Conservation (phyloP, 2,113 vertebrate genomes). For the Panurus biarmicus region DNA sequence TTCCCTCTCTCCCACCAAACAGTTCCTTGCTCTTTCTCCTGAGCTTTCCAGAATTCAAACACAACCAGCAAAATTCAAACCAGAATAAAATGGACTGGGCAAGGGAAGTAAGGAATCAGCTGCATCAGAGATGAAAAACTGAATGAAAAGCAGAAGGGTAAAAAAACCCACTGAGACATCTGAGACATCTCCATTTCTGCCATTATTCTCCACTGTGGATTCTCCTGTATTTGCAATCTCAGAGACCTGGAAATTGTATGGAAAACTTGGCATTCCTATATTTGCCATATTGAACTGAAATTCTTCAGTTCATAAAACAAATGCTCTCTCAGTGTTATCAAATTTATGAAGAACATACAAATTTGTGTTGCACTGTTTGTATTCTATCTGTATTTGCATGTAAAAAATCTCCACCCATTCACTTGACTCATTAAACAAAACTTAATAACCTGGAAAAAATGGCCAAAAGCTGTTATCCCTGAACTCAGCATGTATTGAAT, state of each 20-base stretch:
- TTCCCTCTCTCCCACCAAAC: not conserved
- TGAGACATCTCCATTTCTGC: not conserved
- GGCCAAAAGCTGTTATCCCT: not conserved
- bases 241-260: not conserved
- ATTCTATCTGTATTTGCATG: not conserved
- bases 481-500: not conserved
- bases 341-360: not conserved
- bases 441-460: not conserved
- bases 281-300: not conserved
- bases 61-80: not conserved
- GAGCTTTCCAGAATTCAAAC: not conserved
- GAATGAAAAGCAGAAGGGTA: not conserved
- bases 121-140: not conserved
- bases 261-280: not conserved
- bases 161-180: fast-evolving
- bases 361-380: not conserved
- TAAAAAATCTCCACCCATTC: not conserved
- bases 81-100: not conserved
- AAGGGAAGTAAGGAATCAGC: not conserved
- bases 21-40: not conserved
- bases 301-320: not conserved
- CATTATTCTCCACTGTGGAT: not conserved
- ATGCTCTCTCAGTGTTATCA: not conserved
- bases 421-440: not conserved
- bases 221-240: not conserved